These are phyloP conservation scores for Urechis unicinctus DNA, from an alignment of 2,888 invertebrate genomes.

Conservation along the genomic window DNA sequence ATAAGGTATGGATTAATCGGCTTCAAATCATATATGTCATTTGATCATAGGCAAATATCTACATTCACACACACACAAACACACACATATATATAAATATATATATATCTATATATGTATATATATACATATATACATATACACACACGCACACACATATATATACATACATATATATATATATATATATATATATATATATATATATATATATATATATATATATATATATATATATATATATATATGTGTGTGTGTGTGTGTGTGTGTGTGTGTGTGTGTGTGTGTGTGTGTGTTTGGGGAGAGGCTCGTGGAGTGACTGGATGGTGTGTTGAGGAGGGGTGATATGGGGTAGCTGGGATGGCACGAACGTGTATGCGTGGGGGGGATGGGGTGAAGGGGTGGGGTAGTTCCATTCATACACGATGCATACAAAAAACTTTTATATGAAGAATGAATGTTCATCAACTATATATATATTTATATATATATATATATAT, in stretches of 20 bases:
- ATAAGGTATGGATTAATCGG: too few species aligned
- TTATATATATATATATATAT: slow-evolving; percentile 6
- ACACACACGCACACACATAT: not conserved
- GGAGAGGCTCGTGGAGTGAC: not conserved
- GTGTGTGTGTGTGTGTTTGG: slow-evolving; percentile 5
- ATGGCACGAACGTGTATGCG: not conserved
- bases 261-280: slow-evolving; percentile 6
- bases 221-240: not conserved
- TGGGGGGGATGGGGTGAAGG: not conserved
- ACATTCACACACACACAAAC: too few species aligned
- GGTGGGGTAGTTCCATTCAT: too few species aligned
- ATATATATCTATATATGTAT: too few species aligned
- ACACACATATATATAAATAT: not conserved
- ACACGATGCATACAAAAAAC: not conserved
- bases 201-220: slow-evolving; percentile 1
- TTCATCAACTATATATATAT: not conserved
- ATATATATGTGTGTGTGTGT: slow-evolving; percentile 2
- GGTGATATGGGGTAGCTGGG: not conserved
- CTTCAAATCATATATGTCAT: too few species aligned
- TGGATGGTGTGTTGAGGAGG: not conserved
- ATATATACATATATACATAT: not conserved
- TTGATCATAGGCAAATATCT: too few species aligned
- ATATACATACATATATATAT: not conserved
- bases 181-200: not conserved
- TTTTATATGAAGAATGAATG: not conserved